These are phyloP conservation scores for Enteromius mattozi DNA, from an alignment of 2,797 vertebrate species.

Conservation along the genomic window DNA sequence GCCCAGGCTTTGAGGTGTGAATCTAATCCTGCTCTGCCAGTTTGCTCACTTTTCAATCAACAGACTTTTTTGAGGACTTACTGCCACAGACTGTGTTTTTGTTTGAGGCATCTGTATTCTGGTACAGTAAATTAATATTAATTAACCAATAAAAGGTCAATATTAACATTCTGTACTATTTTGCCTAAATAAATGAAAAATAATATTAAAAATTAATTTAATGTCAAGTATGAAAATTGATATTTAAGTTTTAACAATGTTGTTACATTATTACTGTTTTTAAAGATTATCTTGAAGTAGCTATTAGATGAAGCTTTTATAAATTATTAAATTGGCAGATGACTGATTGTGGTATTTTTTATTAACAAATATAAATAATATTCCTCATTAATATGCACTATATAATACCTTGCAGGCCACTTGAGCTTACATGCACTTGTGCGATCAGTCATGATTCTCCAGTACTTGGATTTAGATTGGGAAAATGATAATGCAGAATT, in stretches of 20 bases:
- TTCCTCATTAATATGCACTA: not conserved
- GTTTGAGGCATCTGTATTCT: not conserved
- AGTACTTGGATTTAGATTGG: not conserved
- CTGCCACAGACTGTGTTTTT: not conserved
- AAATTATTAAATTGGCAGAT: not conserved
- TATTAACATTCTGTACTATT: not conserved
- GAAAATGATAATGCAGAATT: conserved; percentile 10
- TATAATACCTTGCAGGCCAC: not conserved
- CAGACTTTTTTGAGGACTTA: not conserved
- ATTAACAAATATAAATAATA: not conserved
- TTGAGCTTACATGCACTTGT: not conserved
- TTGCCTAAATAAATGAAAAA: not conserved
- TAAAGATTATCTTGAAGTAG: not conserved
- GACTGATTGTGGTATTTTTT: not conserved
- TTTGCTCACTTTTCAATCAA: conserved; percentile 6
- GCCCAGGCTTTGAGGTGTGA: not conserved
- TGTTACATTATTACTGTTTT: not conserved
- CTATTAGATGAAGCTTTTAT: not conserved
- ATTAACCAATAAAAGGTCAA: not conserved
- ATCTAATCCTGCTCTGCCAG: conserved; percentile 14
- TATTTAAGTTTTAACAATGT: not conserved
- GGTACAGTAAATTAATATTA: not conserved
- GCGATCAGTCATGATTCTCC: not conserved
- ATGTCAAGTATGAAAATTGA: not conserved
- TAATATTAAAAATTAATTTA: not conserved